These are phyloP conservation scores for Dipus sagitta DNA, from an alignment of 2,797 vertebrate genomes.

Conservation along the genomic window DNA sequence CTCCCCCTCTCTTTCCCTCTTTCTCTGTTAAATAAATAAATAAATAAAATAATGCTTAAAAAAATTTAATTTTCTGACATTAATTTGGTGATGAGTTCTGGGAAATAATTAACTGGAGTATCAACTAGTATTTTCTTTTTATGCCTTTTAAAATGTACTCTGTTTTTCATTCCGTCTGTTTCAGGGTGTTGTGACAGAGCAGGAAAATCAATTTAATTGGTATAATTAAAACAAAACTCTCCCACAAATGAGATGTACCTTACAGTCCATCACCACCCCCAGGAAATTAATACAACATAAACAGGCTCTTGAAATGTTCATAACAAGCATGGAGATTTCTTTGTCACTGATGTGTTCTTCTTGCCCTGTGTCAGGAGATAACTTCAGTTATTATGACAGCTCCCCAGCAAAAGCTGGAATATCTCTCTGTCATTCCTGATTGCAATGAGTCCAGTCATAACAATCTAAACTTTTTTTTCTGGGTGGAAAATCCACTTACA, in stretches of 20 bases:
- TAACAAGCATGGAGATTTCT: conserved; percentile 16
- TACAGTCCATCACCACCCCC: background rate
- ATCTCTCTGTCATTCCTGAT: conserved; percentile 29
- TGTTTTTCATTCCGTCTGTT: conserved; percentile 56
- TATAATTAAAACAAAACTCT: conserved; percentile 51
- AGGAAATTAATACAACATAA: conserved; percentile 38
- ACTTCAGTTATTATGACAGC: background rate
- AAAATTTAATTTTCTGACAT: conserved; percentile 47
- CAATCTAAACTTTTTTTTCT: background rate
- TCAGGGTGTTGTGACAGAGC: conserved; percentile 52
- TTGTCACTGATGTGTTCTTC: background rate
- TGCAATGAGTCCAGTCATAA: background rate
- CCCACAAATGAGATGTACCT: conserved; percentile 9
- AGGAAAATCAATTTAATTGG: conserved; percentile 17
- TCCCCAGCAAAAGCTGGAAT: background rate
- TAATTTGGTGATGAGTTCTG: conserved; percentile 14
- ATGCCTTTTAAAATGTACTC: conserved; percentile 29
- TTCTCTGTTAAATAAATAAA: too few species aligned
- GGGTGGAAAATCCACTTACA: background rate
- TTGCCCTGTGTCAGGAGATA: background rate
- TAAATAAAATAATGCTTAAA: too few species aligned
- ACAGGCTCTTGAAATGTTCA: background rate
- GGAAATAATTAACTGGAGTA: conserved; percentile 52
- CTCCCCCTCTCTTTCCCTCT: too few species aligned
- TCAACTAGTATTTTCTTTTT: conserved; percentile 35